Base-by-base conservation (phyloP, 23 tunicate genomes). In the Phallusia fumigata region DNA sequence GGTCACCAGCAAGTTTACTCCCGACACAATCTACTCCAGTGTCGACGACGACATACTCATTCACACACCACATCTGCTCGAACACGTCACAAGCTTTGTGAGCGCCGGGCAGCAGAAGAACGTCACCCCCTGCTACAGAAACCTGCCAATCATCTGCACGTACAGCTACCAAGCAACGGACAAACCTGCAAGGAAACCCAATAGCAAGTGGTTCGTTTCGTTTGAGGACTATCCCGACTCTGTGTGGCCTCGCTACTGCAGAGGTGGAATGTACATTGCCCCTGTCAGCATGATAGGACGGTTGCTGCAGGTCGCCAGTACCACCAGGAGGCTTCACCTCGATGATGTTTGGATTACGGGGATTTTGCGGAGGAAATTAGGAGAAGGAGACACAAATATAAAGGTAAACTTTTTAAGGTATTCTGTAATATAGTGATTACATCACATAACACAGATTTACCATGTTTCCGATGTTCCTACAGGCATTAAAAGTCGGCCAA, bases 261-360 rank as follows among this genome's bases (percentile, higher is more conserved):
- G 93, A 32, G 93, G 93, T 0, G 93, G 93, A 18, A 73, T 83
- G 52, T 89, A 89, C 50, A 11, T 74, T 19, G 79, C 84, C 81
- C 82, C 93, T 12, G 64, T 77, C 8, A 49, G 74, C 35, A 5
- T 76, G 45, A 84, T 76, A 18, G 19, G 52, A 0, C 50, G 53
- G 16, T 21, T 89, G 30, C 84, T 83, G 40, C 81, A 73, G 5
- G 65, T 73, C 11, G 84, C 93, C 10, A 33, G 85, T 33, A 52
- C 64, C 2, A 84, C 88, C 0, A 34, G 78, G 30, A 77, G 21
- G 24, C 45, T 89, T 24, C 16, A 64, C n/a, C 31, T 89, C 74
- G 93, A 89, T 58, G 93, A 89, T 75, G 93, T 89, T 44, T 89
- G 93, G 93, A 89, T 89, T n/a, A 89, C 93, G 18, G 93, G 93